Evolutionary conservation across 2,888 invertebrate species (phyloP).

Genomic region (Caenorhabditis sp.): DNA sequence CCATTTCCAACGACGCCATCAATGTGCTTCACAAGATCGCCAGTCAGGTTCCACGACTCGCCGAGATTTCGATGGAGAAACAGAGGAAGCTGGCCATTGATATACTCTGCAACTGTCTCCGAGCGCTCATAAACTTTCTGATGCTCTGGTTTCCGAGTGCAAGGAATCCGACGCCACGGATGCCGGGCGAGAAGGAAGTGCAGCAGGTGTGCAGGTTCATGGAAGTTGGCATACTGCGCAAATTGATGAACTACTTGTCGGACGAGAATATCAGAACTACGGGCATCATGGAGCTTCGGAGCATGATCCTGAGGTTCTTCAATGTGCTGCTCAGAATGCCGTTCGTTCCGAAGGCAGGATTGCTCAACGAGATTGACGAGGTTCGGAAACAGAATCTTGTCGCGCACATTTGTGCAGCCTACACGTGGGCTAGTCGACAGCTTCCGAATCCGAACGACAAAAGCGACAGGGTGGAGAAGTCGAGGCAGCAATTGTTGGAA

Average conservation of each 20-base stretch:
- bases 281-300: constrained; percentile 39
- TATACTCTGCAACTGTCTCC: constrained; percentile 33
- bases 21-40: constrained; percentile 7
- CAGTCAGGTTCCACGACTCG: constrained; percentile 1
- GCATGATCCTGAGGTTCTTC: constrained; percentile 35
- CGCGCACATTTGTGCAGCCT: constrained; percentile 10
- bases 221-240: too few relatives aligned
- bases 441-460: not conserved
- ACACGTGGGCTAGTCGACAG: constrained; percentile 10
- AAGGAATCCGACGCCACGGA: constrained; percentile 3
- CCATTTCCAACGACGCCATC: constrained; percentile 30
- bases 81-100: constrained; percentile 6
- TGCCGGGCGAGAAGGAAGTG: not conserved
- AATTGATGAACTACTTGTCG: constrained; percentile 23
- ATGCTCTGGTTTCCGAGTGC: constrained; percentile 35
- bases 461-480: not conserved
- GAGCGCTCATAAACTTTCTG: constrained; percentile 48
- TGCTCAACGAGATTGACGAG: constrained; percentile 34
- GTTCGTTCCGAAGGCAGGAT: constrained; percentile 5
- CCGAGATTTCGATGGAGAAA: constrained; percentile 4
- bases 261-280: not conserved
- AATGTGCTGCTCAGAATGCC: constrained; percentile 19
- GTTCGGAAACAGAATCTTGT: constrained; percentile 29
- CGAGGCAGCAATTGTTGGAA: constrained; percentile 24
- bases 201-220: constrained; percentile 33